Conservation (phyloP, 2,888 invertebrate genomes). For the Bugulina stolonifera region DNA sequence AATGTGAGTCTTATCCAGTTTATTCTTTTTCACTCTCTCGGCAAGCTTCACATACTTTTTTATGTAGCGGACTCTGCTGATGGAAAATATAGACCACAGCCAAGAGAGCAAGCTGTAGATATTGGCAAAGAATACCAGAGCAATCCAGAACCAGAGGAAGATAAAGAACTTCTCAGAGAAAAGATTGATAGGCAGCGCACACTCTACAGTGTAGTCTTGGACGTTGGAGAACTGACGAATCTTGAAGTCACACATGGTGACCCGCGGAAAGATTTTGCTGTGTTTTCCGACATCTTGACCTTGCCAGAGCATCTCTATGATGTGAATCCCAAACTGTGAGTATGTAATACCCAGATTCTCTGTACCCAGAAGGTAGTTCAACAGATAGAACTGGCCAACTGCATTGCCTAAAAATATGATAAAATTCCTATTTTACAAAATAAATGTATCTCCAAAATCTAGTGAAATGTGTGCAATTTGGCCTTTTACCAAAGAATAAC, state of each 20-base stretch:
- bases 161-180: conserved; percentile 49
- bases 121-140: conserved; percentile 42
- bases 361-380: conserved; percentile 47
- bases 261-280: conserved; percentile 51
- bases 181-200: conserved; percentile 46
- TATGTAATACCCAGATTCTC: neutral
- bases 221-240: conserved; percentile 29
- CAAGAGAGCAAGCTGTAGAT: conserved; percentile 35
- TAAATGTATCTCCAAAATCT: too few relatives aligned
- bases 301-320: neutral
- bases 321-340: conserved; percentile 17
- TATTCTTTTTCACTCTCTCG: conserved; percentile 48
- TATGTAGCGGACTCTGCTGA: conserved; percentile 42
- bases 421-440: too few relatives aligned
- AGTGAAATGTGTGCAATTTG: too few relatives aligned
- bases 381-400: conserved; percentile 48
- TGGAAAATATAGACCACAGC: conserved; percentile 8
- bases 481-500: too few relatives aligned
- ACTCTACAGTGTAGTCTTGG: conserved; percentile 41
- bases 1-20: conserved; percentile 44
- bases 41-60: conserved; percentile 54
- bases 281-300: conserved; percentile 34
- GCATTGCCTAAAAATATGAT: conserved; percentile 45
- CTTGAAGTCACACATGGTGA: conserved; percentile 46
- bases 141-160: conserved; percentile 49